A percentile compares a stretch with the other conserved stretches of the same genome.
phyloP scores from a whole-genome alignment of 2,888 invertebrate species.

The Catocala sponsa region DNA sequence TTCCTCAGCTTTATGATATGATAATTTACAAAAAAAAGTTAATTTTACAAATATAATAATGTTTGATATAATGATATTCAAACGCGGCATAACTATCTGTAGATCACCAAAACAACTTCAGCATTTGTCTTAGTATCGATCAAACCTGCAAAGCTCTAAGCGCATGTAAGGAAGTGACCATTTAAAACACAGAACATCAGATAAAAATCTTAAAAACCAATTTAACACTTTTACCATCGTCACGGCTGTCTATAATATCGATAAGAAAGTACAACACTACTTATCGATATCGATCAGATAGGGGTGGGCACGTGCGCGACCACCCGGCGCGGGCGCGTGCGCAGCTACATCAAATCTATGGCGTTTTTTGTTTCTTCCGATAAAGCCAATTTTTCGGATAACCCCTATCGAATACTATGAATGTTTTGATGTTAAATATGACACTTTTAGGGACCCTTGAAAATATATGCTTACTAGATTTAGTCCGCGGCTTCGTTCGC shows the following conservation, averaged over 20 bases:
- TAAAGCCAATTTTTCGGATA: conserved; percentile 47
- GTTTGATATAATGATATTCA: no score
- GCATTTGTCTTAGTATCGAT: no score
- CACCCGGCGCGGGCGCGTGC: conserved; percentile 81
- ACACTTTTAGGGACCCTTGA: conserved; percentile 11
- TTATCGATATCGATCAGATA: conserved; percentile 79
- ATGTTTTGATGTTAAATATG: conserved; percentile 26
- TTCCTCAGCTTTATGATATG: no score
- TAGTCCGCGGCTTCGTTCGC: no score
- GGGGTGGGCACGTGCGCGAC: conserved; percentile 82
- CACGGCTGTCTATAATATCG: conserved; percentile 34
- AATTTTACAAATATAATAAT: no score
- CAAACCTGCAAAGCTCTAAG: no score
- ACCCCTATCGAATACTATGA: conserved; percentile 41
- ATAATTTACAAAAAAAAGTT: no score
- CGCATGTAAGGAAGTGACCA: no score
- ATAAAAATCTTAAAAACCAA: conserved; percentile 15
- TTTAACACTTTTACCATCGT: conserved; percentile 27
- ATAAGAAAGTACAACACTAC: conserved; percentile 58
- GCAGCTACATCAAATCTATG: conserved; percentile 44
- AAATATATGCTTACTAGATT: neutral
- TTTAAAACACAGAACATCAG: no score
- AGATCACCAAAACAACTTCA: no score
- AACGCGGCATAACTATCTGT: no score
- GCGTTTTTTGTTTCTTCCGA: conserved; percentile 59